Percentiles rank a stretch among this genome's conserved stretches.
phyloP scores from a whole-genome alignment of 2,797 vertebrate genomes.

The Tenualosa ilisha region DNA sequence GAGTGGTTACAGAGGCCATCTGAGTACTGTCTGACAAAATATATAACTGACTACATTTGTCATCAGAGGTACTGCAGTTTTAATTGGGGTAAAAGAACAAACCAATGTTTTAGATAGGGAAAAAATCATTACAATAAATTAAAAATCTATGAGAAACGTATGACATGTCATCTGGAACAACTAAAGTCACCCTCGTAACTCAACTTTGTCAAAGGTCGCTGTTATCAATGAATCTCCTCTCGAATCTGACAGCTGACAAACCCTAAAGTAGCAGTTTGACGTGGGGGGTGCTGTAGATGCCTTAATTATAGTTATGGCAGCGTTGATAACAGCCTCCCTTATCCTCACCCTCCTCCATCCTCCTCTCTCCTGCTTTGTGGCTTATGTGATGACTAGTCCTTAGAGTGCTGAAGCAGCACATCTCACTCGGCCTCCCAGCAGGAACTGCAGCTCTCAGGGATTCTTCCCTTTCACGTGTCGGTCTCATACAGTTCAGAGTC shows the following conservation, averaged over 20 bases:
- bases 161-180: not conserved
- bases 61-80: not conserved
- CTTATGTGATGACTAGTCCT: constrained; percentile 18
- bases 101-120: too few species aligned
- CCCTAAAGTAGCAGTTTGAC: constrained; percentile 23
- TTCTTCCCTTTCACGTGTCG: not conserved
- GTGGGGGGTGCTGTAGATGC: not conserved
- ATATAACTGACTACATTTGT: not conserved
- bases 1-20: not conserved
- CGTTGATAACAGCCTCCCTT: not conserved
- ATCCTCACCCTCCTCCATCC: not conserved
- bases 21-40: not conserved
- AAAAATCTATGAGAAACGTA: not conserved
- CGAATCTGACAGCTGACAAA: not conserved
- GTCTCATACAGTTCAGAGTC: not conserved
- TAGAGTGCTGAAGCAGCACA: constrained; percentile 31
- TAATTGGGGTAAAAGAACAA: not conserved
- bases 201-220: not conserved
- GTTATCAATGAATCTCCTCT: not conserved
- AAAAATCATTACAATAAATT: not conserved
- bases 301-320: not conserved
- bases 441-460: not conserved
- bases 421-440: constrained; percentile 5
- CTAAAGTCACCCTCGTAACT: not conserved
- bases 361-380: not conserved